Base-by-base conservation (phyloP, 2,113 vertebrate genomes). In the Motacilla tschutschensis region DNA sequence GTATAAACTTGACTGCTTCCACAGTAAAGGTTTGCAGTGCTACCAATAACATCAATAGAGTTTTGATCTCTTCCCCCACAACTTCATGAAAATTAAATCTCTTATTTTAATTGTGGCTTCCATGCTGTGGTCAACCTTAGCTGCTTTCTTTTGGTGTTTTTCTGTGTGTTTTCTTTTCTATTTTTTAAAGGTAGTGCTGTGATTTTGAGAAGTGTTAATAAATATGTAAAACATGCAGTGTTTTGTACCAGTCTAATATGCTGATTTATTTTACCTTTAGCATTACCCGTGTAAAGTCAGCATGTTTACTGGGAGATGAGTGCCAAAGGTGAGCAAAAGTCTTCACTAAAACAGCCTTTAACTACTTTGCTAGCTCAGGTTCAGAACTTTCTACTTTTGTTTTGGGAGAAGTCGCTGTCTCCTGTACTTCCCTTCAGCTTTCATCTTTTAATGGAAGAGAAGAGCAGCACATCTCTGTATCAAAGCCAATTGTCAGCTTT, bases 401-500 rank as follows among this genome's bases (percentile, higher is more conserved):
- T 77, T 83, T n/a, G 25, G 48, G 33, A 72, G 77, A 74, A 87
- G 17, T 83, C 3, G 14, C 79, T 91, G 79, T 86, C 85, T 93
- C 90, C 91, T 83, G 47, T 55, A 29, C 79, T 86, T 94, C 28
- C 75, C 73, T 80, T 80, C 74, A 93, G 83, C 91, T 95, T 92
- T 85, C 65, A 67, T 90, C 91, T 91, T 91, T 89, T 90, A 90
- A 79, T 93, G 90, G 79, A 91, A 88, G 35, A 87, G 91, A 71
- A 89, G 85, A 93, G 90, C 88, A 91, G 79, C 74, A 54, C 76
- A 93, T 80, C 83, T 82, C 94, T 93, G 84, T 88, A 81, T 94
- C 95, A 92, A 91, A 94, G 87, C 78, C 89, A 89, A 91, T 91
- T 96, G 91, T 95, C 95, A 94, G 88, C 95, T 95, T 95, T 91